Base-by-base conservation (phyloP, 2,888 invertebrate species). In the Netelia inedita region DNA sequence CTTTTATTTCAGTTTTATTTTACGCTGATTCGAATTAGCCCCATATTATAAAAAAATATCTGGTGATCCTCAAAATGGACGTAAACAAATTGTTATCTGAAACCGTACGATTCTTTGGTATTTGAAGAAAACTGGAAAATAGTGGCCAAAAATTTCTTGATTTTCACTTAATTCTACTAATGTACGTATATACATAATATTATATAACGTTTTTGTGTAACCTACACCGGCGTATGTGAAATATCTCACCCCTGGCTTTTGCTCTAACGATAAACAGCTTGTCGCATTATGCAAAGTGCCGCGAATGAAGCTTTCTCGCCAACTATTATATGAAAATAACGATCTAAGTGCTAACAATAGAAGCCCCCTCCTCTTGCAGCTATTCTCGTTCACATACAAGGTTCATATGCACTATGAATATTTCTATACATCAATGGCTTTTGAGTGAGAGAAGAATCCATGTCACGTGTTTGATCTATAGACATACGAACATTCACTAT, bases 321-420 rank as follows among this genome's bases (percentile, higher is more conserved):
- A 68, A 43, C 28, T n/a, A 23, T 65, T n/a, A 23, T 65, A 43
- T 79, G 55, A 28, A 78, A 85, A 82, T 85, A 81, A 82, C 79
- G 85, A 85, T 81, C 35, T 79, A 57, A 10, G 1, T 28, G n/a
- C 69, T 84, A 81, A 74, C 73, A 78, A 84, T 78, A 84, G 81
- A n/a, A 57, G 0, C 9, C 53, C 61, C 61, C 2, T 21, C 11
- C 11, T 6, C 21, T 14, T n/a, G 14, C 28, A 1, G 53, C 46
- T 76, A 71, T 69, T 53, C 28, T 65, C 41, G 59, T 79, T 73
- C 50, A 16, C 73, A 50, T 50, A 55, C 23, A 11, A 63, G 57
- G 61, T 72, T n/a, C n/a, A 43, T 59, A 50, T 75, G 11, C 14
- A 41, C 21, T 65, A 43, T 59, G 1, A 8, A 76, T 63, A 71